Percentiles rank a stretch among this genome's conserved stretches.
phyloP scores from a whole-genome alignment of 2,797 vertebrate genomes.

The Pipistrellus pygmaeus region DNA sequence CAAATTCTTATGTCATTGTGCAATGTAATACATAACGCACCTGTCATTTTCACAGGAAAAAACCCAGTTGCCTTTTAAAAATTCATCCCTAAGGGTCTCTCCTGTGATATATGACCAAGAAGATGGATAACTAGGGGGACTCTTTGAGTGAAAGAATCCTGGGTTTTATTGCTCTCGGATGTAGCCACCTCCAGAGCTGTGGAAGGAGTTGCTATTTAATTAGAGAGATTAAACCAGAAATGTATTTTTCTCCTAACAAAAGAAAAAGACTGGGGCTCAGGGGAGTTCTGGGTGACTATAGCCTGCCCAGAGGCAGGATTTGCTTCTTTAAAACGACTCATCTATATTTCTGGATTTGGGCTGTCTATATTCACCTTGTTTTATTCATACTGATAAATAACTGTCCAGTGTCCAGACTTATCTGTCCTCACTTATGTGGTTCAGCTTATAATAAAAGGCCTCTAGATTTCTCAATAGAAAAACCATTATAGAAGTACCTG shows the following conservation, averaged over 20 bases:
- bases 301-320: slow-evolving; percentile 70
- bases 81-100: slow-evolving; percentile 81
- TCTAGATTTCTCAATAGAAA: background rate
- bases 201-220: slow-evolving; percentile 74
- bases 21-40: slow-evolving; percentile 82
- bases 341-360: background rate
- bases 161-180: slow-evolving; percentile 74
- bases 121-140: slow-evolving; percentile 78
- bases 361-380: background rate
- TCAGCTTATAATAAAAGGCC: background rate
- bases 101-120: slow-evolving; percentile 80
- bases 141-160: slow-evolving; percentile 78
- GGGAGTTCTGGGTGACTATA: slow-evolving; percentile 75
- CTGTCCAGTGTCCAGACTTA: background rate
- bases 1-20: slow-evolving; percentile 85
- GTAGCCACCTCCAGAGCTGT: slow-evolving; percentile 66
- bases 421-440: background rate
- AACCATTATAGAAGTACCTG: background rate
- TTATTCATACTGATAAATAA: slow-evolving; percentile 33
- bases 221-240: slow-evolving; percentile 70
- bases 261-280: slow-evolving; percentile 20
- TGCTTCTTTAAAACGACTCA: slow-evolving; percentile 51
- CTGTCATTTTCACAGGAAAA: slow-evolving; percentile 84
- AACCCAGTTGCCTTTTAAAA: slow-evolving; percentile 79
- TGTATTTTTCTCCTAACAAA: slow-evolving; percentile 64